phyloP scores from a whole-genome alignment of 1,140 invertebrate genomes.

The Elymnias hypermnestra region DNA sequence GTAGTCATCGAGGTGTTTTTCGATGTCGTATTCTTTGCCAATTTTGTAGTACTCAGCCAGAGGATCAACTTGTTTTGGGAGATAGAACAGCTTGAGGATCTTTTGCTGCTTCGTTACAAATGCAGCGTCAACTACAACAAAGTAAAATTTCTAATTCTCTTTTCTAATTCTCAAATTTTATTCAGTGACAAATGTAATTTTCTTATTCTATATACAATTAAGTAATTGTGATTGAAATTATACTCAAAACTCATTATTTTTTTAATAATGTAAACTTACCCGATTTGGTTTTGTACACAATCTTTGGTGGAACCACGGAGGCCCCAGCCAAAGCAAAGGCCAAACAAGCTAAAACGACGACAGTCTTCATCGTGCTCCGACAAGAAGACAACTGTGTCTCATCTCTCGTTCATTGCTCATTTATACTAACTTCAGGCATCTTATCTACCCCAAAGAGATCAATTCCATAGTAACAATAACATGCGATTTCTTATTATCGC shows the following conservation, averaged over 20 bases:
- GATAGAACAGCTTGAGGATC: constrained; percentile 46
- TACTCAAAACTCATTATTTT: no score
- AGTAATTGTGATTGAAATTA: no score
- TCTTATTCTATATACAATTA: no score
- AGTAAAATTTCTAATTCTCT: no score
- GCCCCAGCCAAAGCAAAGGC: constrained; percentile 38
- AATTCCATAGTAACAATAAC: constrained; percentile 18
- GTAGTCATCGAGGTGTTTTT: constrained; percentile 39
- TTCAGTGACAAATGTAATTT: no score
- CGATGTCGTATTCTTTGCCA: constrained; percentile 43
- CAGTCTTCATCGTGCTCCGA: constrained; percentile 48
- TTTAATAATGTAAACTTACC: no score
- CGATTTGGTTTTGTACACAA: constrained; percentile 28
- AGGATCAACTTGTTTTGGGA: constrained; percentile 35
- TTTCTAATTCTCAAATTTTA: no score
- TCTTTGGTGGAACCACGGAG: constrained; percentile 24
- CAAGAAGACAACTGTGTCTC: constrained; percentile 39
- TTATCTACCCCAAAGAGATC: constrained; percentile 14
- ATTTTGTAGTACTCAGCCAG: constrained; percentile 48
- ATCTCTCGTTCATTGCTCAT: constrained; percentile 11
- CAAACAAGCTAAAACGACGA: constrained; percentile 41
- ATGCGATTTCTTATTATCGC: constrained; percentile 12
- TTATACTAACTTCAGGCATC: constrained; percentile 26
- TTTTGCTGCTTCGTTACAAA: constrained; percentile 44
- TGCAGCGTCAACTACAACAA: constrained; percentile 32